Base-by-base conservation (phyloP, 2,113 vertebrate species). In the Sturnira hondurensis region DNA sequence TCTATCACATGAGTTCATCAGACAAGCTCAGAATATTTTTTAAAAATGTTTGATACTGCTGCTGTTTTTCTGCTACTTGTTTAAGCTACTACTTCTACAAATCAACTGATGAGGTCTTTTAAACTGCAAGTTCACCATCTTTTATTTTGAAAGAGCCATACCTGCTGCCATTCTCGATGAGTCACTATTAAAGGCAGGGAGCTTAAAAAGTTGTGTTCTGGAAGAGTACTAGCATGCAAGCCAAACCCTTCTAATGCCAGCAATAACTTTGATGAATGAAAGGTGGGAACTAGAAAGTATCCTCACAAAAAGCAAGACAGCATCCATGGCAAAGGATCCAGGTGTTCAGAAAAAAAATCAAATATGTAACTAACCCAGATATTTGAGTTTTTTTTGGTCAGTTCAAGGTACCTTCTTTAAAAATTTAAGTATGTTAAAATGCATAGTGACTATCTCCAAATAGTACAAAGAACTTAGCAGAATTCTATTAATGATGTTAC, bases 401-500 rank as follows among this genome's bases (percentile, higher is more conserved):
- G 43, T 58, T 92, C n/a, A 63, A 31, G 17, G 4, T 61, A 19
- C 63, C 50, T 41, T 68, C 56, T 78, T 89, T n/a, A 92, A 76
- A 89, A 71, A 73, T 50, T 68, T 38, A 50, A 70, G 70, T 84
- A 85, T 10, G 63, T 71, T 85, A 17, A 84, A 92, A 71, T 56
- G 83, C 36, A 78, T 12, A 70, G 43, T 54, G 26, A 91, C 45
- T 78, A 78, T 7, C n/a, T 87, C 33, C 63, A 89, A 94, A 63
- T 0, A 77, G 22, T 67, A 50, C 12, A 89, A 84, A 85, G 38
- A 65, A 92, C 36, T 85, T 82, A 43, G 33, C 70, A 67, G 71
- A 73, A 63, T 89, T 86, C n/a, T 71, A 84, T 80, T 81, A 92
- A 89, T 78, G 88, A 92, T 68, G 52, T 89, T n/a, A 89, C 31